phyloP scores from a whole-genome alignment of 2,888 invertebrate genomes.

The Fragum fragum region DNA sequence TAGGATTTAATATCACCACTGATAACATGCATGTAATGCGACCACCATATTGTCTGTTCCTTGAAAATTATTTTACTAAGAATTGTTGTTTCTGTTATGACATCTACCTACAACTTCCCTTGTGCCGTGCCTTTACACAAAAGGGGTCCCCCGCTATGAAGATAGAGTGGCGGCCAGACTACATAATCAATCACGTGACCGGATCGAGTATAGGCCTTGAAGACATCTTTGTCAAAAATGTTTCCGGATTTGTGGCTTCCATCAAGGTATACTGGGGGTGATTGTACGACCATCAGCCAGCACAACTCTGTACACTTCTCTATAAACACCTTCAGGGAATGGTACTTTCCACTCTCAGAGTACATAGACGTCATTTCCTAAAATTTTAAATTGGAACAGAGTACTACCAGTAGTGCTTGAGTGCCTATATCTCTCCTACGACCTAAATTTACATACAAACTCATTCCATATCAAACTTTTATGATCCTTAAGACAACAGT shows the following conservation, averaged over 20 bases:
- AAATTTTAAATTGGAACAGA: too few relatives aligned
- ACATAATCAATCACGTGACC: constrained; percentile 17
- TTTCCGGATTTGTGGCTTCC: neutral
- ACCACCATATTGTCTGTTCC: too few relatives aligned
- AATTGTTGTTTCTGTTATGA: too few relatives aligned
- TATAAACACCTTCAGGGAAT: neutral
- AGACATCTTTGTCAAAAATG: constrained; percentile 12
- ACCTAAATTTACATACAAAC: too few relatives aligned
- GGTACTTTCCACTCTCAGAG: neutral
- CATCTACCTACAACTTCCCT: constrained; percentile 5
- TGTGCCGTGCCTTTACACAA: constrained; percentile 36
- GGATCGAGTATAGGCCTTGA: constrained; percentile 20
- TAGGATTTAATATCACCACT: too few relatives aligned
- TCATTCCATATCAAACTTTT: too few relatives aligned
- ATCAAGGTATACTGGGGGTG: constrained; percentile 30
- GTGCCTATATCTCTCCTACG: too few relatives aligned
- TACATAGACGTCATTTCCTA: neutral
- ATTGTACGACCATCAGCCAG: constrained; percentile 33
- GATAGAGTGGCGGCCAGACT: constrained; percentile 32
- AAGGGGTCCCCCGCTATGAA: constrained; percentile 22
- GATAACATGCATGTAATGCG: too few relatives aligned
- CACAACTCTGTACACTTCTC: constrained; percentile 28
- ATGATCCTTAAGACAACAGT: too few relatives aligned
- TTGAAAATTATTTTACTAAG: too few relatives aligned
- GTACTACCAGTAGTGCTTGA: too few relatives aligned